These are phyloP conservation scores for Vollenhovia emeryi DNA, from an alignment of 1,140 invertebrate genomes.

Conservation along the genomic window DNA sequence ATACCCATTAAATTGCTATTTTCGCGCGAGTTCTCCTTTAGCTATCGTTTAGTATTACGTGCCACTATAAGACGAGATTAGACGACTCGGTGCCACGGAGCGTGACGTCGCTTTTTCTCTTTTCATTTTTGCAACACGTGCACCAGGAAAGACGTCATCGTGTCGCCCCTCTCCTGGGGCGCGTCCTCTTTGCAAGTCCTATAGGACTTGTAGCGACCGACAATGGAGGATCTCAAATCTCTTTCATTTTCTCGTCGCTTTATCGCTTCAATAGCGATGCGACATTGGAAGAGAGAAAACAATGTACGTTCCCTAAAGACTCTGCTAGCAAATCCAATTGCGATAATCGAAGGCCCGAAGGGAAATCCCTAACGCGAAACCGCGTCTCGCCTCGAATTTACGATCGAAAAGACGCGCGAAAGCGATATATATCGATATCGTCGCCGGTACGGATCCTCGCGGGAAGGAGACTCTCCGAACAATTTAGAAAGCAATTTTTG, in stretches of 20 bases:
- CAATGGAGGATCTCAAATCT: no score
- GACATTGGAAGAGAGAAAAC: no score
- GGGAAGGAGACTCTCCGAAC: not conserved
- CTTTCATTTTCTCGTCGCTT: no score
- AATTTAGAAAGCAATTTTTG: not conserved
- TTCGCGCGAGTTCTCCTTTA: not conserved
- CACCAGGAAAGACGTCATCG: constrained; percentile 24
- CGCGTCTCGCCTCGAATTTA: constrained; percentile 10
- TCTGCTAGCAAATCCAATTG: not conserved
- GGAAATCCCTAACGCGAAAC: constrained; percentile 34
- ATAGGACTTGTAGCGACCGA: no score
- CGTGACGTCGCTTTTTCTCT: not conserved
- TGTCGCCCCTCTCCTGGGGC: not conserved
- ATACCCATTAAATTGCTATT: constrained; percentile 40
- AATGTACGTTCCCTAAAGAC: constrained; percentile 13
- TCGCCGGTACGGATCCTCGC: not conserved
- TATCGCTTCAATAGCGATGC: no score
- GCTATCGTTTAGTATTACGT: no score
- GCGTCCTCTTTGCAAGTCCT: constrained; percentile 4
- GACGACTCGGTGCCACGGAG: not conserved
- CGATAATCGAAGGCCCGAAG: constrained; percentile 16
- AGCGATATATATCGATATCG: not conserved
- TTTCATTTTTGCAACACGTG: constrained; percentile 26
- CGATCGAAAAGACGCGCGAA: not conserved
- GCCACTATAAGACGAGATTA: no score